Evolutionary conservation across 2,113 vertebrate species (phyloP), one percentile per base, ranked within the genome.

Genomic region (Chunga burmeisteri): DNA sequence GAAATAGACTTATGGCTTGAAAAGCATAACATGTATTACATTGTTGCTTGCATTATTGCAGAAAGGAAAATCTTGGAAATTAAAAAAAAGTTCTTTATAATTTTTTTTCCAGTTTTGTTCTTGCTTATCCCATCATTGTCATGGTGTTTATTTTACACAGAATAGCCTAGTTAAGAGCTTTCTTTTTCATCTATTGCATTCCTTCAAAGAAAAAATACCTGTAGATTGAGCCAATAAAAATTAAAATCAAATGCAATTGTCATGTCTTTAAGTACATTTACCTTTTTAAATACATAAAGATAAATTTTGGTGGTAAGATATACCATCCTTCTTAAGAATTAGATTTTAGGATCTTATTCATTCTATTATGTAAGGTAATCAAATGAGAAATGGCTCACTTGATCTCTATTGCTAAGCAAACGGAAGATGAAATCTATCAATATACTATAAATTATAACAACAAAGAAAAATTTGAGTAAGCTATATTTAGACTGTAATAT

Each of bases 121-220:
- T 56, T 86, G 34, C 15, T 38, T 84, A 81, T 84, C 72, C 88
- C 79, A 19, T 87, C 38, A 29, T 14, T 89, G 75, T 85, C 21
- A 21, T 7, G n/a, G 93, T 93, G 68, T 88, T 89, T 94, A 95
- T 90, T 97, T 91, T 95, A 95, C 88, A 86, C 16, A 81, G 72
- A 96, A 95, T 88, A 96, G 83, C 86, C 84, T 59, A 78, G 63
- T 6, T 59, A 32, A 84, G 40, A 87, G 29, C 25, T 78, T 92
- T 94, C 71, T 55, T 40, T 32, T 79, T 93, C 16, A 67, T 67
- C 71, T 63, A 3, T 14, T 81, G 29, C 19, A 47, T 88, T 94
- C 25, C 80, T 87, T 77, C 29, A 63, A 67, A 91, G n/a, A 90
- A 73, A 29, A 80, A 85, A 85, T 71, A 93, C 14, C 63, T 93